A percentile compares a stretch with the other conserved stretches of the same genome.
phyloP scores from a whole-genome alignment of 1,140 invertebrate genomes.

The Atta colombica region DNA sequence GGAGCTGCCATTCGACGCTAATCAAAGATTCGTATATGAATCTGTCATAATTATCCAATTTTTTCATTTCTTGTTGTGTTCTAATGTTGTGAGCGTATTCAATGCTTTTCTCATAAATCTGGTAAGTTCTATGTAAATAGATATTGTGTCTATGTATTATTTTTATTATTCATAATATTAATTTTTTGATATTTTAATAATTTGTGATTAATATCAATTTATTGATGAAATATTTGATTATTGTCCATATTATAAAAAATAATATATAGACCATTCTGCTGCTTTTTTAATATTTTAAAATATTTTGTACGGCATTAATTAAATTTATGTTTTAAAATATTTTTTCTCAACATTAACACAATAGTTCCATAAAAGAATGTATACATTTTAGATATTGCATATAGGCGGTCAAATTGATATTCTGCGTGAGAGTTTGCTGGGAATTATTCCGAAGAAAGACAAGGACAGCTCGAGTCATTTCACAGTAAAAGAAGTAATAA shows the following conservation, averaged over 20 bases:
- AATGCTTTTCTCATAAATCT: slow-evolving; percentile 29
- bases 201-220: too few relatives aligned
- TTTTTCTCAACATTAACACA: not conserved
- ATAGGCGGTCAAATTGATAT: slow-evolving; percentile 36
- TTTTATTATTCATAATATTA: not conserved
- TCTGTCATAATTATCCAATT: slow-evolving; percentile 29
- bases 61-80: not conserved
- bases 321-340: not conserved
- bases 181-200: not conserved
- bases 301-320: not conserved
- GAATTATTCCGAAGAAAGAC: not conserved
- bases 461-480: not conserved
- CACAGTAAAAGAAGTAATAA: not conserved
- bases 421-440: not conserved
- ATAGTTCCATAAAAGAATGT: not conserved
- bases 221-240: too few relatives aligned
- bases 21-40: slow-evolving; percentile 22
- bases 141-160: slow-evolving; percentile 2
- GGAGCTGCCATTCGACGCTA: slow-evolving; percentile 9
- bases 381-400: slow-evolving; percentile 39
- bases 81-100: not conserved
- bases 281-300: not conserved
- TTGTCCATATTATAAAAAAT: not conserved
- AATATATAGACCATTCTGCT: not conserved
- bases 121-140: not conserved